Percentiles rank a stretch among this genome's conserved stretches.
phyloP scores from a whole-genome alignment of 2,797 vertebrate species.

The Lutjanus campechanus region DNA sequence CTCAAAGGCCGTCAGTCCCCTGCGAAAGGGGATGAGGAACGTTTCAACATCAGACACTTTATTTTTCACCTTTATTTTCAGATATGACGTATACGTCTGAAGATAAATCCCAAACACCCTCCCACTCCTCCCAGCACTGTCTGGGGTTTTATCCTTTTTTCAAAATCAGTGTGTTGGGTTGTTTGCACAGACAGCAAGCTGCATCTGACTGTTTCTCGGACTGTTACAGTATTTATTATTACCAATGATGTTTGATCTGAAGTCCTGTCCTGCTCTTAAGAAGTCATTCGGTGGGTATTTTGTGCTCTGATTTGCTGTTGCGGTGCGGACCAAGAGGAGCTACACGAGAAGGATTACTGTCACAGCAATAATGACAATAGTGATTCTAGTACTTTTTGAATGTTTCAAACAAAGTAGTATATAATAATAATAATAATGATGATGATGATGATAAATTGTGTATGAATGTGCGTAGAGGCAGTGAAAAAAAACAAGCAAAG shows the following conservation, averaged over 20 bases:
- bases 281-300: conserved; percentile 53
- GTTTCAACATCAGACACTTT: conserved; percentile 42
- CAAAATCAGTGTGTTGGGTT: conserved; percentile 40
- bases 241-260: conserved; percentile 61
- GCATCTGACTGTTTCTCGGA: conserved; percentile 42
- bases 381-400: conserved; percentile 74
- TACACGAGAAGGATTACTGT: conserved; percentile 53
- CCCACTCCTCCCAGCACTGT: conserved; percentile 17
- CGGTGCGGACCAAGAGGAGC: conserved; percentile 74
- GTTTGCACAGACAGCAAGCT: conserved; percentile 26
- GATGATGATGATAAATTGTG: conserved; percentile 31
- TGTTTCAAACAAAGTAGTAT: conserved; percentile 74
- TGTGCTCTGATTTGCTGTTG: conserved; percentile 69
- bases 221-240: conserved; percentile 86
- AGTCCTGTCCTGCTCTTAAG: conserved; percentile 66
- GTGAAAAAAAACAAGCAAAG: conserved; percentile 45
- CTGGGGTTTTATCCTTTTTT: conserved; percentile 39
- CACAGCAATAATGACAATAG: conserved; percentile 79
- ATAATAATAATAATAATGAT: conserved; percentile 58
- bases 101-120: conserved; percentile 22
- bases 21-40: background rate
- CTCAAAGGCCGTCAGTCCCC: conserved; percentile 15
- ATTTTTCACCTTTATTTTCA: conserved; percentile 42
- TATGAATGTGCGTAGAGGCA: conserved; percentile 56
- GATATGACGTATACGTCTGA: conserved; percentile 29